These are phyloP conservation scores for Drosophila maculinotata DNA, from an alignment of 2,888 invertebrate species.

Conservation along the genomic window DNA sequence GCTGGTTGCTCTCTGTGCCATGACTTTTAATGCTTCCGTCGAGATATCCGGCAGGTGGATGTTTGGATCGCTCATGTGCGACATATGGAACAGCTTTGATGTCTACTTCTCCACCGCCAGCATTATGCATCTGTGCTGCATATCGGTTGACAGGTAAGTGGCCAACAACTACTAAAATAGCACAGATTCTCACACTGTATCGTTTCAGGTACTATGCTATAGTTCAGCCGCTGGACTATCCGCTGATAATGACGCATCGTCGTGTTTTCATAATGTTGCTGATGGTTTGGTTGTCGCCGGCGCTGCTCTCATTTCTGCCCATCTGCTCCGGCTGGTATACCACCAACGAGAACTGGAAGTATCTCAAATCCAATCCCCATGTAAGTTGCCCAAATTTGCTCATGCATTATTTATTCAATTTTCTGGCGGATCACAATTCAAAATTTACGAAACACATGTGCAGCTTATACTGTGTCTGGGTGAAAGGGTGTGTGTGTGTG, in stretches of 20 bases:
- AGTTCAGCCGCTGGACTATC: conserved; percentile 95
- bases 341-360: conserved; percentile 91
- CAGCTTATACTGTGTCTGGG: background rate
- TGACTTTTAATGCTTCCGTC: conserved; percentile 97
- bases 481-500: background rate
- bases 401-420: conserved; percentile 58
- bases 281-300: conserved; percentile 96
- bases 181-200: background rate
- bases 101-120: conserved; percentile 97
- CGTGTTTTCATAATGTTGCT: conserved; percentile 92
- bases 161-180: background rate
- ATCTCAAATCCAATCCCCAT: conserved; percentile 89
- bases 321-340: conserved; percentile 98
- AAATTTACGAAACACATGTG: conserved; percentile 36
- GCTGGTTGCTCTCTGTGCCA: conserved; percentile 95
- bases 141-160: conserved; percentile 91
- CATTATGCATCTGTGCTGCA: conserved; percentile 96
- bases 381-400: conserved; percentile 82
- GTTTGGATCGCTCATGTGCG: conserved; percentile 95
- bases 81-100: conserved; percentile 97
- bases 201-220: conserved; percentile 92
- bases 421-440: conserved; percentile 56
- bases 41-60: conserved; percentile 94
- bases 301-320: conserved; percentile 95
- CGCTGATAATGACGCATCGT: conserved; percentile 94